Evolutionary conservation across 2,113 vertebrate species (phyloP), one percentile per base, ranked within the genome.

Genomic region (Gnathonemus longibarbis): DNA sequence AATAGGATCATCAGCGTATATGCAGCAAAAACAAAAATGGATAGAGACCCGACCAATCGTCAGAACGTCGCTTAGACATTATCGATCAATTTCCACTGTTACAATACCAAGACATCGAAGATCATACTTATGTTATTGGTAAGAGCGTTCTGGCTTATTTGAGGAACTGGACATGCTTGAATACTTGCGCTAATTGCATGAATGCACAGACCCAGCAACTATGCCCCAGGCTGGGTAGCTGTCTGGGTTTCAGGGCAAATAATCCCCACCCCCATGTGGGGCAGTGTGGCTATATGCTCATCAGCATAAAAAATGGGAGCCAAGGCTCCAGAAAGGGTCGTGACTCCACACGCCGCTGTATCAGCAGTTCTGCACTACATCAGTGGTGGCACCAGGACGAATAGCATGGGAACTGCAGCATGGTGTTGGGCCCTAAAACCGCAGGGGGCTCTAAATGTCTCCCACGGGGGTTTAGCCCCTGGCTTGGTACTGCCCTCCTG

Each of bases 351-450:
- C 0, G 3, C 87, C 27, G 10, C 66, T 80, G 62, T 62, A 66
- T 77, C 62, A 42, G 15, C 45, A 48, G n/a, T 58, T 42, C 46
- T 49, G 10, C 45, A 49, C 13, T 27, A 39, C 70, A 89, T 70
- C 49, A 24, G 8, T 13, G 24, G 45, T 24, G 3, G 70, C 45
- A 15, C 42, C 58, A 74, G 62, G 58, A 49, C 21, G 31, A 88
- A 74, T 46, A 88, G 42, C 6, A 58, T 5, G 39, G 7, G 24
- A 17, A 3, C 11, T n/a, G 31, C 24, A 15, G 90, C 89, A 91
- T 91, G 90, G 91, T 91, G 87, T 31, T 90, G 88, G 87, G 88
- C 90, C 90, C 58, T 88, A 58, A 88, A 90, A 84, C 31, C 31
- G 90, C 90, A 83, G 87, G 24, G 31, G 70, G 13, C 4, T 31